These are phyloP conservation scores for Calidris pugnax DNA, from an alignment of 2,113 vertebrate species.

Conservation along the genomic window DNA sequence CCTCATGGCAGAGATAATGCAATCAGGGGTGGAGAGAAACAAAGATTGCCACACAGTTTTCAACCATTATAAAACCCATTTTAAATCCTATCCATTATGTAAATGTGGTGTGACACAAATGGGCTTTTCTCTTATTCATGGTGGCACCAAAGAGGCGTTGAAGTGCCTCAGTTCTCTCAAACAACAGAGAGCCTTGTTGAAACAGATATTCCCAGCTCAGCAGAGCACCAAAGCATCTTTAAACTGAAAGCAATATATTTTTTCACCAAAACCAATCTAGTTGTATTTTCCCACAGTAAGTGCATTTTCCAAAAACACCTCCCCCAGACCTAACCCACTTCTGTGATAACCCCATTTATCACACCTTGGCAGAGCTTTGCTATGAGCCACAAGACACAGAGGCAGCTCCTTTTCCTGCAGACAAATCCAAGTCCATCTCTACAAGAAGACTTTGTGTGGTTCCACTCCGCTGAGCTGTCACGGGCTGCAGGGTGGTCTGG, in stretches of 20 bases:
- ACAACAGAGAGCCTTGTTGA: not conserved
- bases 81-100: not conserved
- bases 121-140: slow-evolving; percentile 6
- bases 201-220: not conserved
- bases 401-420: not conserved
- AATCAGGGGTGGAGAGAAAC: not conserved
- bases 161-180: not conserved
- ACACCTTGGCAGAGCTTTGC: not conserved
- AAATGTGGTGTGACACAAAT: not conserved
- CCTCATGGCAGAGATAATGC: not conserved
- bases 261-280: not conserved
- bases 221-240: not conserved
- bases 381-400: not conserved
- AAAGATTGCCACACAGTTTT: not conserved
- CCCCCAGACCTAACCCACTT: not conserved
- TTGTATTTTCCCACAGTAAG: not conserved
- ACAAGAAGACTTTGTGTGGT: not conserved
- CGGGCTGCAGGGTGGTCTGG: not conserved
- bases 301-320: not conserved
- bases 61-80: not conserved
- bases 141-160: not conserved
- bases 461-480: not conserved
- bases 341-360: not conserved
- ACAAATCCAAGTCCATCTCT: not conserved
- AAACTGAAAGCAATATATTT: not conserved